Evolutionary conservation across 2,113 vertebrate genomes (phyloP).

Genomic region (Ailuropoda melanoleuca): DNA sequence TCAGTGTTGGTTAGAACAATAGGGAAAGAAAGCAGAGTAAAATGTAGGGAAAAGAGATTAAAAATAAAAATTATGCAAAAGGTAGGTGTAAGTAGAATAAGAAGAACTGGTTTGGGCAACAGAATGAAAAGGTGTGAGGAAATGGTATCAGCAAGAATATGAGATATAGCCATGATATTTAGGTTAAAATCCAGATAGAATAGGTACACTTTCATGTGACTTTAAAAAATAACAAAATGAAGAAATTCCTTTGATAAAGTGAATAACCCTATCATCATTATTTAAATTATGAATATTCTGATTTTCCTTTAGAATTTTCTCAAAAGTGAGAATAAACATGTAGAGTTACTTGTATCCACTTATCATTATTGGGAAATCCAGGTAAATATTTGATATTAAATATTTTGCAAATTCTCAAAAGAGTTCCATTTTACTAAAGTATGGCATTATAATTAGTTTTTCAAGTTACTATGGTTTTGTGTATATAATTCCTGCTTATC

Average conservation of each 20-base stretch:
- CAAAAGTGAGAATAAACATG: neutral
- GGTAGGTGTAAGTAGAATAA: neutral
- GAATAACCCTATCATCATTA: neutral
- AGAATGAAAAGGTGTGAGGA: neutral
- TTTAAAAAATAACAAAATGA: neutral
- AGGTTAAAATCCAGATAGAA: neutral
- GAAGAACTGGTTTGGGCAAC: neutral
- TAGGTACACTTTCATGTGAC: neutral
- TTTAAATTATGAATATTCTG: neutral
- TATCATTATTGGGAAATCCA: neutral
- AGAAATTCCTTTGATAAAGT: neutral
- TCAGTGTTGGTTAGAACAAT: neutral
- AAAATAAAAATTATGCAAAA: slow-evolving; percentile 23
- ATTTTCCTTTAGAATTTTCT: neutral
- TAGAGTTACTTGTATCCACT: neutral
- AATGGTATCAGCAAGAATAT: neutral
- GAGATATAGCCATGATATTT: neutral
- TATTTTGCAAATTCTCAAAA: neutral
- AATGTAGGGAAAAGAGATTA: neutral
- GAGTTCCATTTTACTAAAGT: neutral
- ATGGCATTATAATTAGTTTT: neutral
- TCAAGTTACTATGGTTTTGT: neutral
- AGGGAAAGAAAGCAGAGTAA: neutral
- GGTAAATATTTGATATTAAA: neutral
- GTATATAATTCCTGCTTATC: neutral